Conservation (phyloP, 2,797 vertebrate species). For the Catamblyrhynchus diadema region DNA sequence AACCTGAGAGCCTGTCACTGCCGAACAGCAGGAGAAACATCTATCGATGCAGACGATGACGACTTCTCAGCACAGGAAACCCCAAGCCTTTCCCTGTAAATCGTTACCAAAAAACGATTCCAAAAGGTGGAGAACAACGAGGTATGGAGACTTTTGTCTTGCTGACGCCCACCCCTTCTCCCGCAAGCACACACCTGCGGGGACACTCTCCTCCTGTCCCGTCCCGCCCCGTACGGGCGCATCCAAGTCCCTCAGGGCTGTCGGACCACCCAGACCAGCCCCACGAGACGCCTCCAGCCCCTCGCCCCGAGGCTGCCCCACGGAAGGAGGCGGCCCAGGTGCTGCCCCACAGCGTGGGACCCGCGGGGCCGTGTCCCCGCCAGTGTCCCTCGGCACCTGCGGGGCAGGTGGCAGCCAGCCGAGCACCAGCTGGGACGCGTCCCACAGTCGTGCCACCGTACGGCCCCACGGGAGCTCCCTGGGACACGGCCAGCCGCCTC, state of each 20-base stretch:
- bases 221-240: fast-evolving
- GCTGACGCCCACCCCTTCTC: not conserved
- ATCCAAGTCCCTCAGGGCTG: not conserved
- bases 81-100: not conserved
- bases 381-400: not conserved
- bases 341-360: not conserved
- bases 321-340: not conserved
- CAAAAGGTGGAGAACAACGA: not conserved
- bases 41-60: not conserved
- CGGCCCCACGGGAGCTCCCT: fast-evolving
- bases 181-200: fast-evolving
- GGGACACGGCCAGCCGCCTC: not conserved
- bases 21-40: not conserved
- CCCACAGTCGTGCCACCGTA: not conserved
- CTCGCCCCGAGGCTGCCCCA: not conserved
- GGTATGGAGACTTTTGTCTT: not conserved
- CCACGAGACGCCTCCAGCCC: not conserved
- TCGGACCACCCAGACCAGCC: not conserved
- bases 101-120: not conserved
- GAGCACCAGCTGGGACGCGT: not conserved
- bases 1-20: not conserved
- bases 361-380: not conserved
- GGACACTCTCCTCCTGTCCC: not conserved
- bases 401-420: not conserved
- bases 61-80: not conserved